Evolutionary conservation across 2,888 invertebrate species (phyloP).

Genomic region (Trissolcus brochymenae): DNA sequence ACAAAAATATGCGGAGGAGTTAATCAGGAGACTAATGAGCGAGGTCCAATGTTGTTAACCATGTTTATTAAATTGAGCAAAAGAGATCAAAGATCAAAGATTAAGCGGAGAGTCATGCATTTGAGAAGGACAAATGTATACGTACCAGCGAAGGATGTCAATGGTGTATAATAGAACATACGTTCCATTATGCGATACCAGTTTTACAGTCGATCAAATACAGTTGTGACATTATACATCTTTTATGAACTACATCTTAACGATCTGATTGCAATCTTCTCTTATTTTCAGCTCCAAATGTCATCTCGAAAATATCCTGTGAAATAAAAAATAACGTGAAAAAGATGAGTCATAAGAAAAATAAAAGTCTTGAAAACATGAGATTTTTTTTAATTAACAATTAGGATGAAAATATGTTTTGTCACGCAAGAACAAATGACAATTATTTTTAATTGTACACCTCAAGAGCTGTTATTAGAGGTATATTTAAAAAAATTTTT

Average conservation of each 20-base stretch:
- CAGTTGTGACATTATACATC: constrained; percentile 22
- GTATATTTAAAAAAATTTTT: no score
- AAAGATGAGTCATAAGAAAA: neutral
- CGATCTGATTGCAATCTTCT: constrained; percentile 6
- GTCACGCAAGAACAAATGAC: no score
- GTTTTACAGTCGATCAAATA: constrained; percentile 31
- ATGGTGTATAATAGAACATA: constrained; percentile 66
- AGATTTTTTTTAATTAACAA: neutral
- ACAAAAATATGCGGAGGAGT: constrained; percentile 26
- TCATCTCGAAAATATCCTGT: constrained; percentile 14
- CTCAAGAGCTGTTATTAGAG: no score
- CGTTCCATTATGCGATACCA: constrained; percentile 47
- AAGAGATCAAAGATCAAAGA: neutral
- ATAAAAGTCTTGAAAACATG: neutral
- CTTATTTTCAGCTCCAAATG: constrained; percentile 43
- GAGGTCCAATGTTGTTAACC: constrained; percentile 21
- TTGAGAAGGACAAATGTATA: constrained; percentile 31
- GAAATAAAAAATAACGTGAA: neutral
- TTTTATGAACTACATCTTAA: constrained; percentile 42
- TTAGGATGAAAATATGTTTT: neutral
- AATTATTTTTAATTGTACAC: no score
- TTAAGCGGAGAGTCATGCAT: no score
- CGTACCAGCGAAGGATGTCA: constrained; percentile 69
- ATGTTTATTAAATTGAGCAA: neutral
- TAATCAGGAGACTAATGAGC: constrained; percentile 13